Evolutionary conservation across 2,888 invertebrate genomes (phyloP).

Genomic region (Dicycla oo): DNA sequence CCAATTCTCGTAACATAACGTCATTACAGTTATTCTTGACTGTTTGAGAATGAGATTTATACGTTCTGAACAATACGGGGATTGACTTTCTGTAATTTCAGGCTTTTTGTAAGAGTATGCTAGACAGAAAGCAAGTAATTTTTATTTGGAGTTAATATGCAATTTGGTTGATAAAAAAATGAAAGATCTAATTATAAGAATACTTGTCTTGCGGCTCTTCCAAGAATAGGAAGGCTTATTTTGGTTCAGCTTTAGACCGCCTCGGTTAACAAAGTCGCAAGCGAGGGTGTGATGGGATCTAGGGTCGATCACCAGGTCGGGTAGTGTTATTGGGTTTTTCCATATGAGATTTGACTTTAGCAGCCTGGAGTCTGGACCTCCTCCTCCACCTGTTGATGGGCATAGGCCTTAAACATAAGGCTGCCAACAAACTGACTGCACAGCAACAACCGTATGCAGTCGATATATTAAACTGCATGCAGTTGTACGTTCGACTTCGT

Average conservation of each 20-base stretch:
- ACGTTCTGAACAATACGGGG: neutral
- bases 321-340: neutral
- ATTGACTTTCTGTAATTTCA: constrained; percentile 5
- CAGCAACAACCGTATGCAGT: no score
- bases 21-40: neutral
- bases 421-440: no score
- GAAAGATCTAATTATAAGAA: neutral
- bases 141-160: neutral
- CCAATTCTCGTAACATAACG: neutral
- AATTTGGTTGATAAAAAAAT: neutral
- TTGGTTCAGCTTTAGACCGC: neutral
- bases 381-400: neutral
- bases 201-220: neutral
- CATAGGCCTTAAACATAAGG: neutral
- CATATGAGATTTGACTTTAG: neutral
- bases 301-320: neutral
- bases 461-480: no score
- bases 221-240: neutral
- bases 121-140: neutral
- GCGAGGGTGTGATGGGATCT: neutral
- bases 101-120: constrained; percentile 1
- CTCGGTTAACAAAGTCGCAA: neutral
- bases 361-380: neutral
- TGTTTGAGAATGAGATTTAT: no score
- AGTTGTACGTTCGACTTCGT: no score